Percentiles rank a stretch among this genome's conserved stretches.
phyloP scores from a whole-genome alignment of 2,113 vertebrate species.

The Mustelus asterias region DNA sequence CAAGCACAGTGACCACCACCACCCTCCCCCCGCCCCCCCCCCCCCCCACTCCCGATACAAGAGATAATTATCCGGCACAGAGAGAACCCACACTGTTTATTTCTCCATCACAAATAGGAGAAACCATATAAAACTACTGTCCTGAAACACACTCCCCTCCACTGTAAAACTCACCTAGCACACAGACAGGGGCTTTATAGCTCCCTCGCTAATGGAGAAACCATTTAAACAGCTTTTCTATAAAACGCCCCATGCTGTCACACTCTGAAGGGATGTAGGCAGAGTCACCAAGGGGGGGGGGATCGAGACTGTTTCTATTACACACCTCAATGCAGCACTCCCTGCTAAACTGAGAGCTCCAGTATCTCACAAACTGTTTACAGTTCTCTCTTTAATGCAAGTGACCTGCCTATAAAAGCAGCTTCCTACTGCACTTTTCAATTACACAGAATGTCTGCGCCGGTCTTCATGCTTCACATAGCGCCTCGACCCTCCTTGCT shows the following conservation, averaged over 20 bases:
- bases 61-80: not conserved
- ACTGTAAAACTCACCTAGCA: not conserved
- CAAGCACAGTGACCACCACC: not conserved
- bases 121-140: not conserved
- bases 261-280: not conserved
- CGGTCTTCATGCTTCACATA: not conserved
- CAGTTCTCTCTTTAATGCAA: not conserved
- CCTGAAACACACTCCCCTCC: not conserved
- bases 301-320: not conserved
- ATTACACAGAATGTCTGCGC: not conserved
- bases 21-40: not conserved
- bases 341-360: not conserved
- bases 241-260: not conserved
- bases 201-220: not conserved
- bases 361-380: not conserved
- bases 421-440: not conserved
- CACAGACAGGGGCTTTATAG: not conserved
- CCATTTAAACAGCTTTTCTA: not conserved
- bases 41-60: not conserved
- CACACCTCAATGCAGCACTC: not conserved
- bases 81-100: slow-evolving; percentile 10
- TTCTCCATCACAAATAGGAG: not conserved
- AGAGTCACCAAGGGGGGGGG: not conserved
- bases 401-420: not conserved
- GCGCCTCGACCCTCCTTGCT: not conserved